phyloP scores from a whole-genome alignment of 2,797 vertebrate species.

The Aphelocoma californica region DNA sequence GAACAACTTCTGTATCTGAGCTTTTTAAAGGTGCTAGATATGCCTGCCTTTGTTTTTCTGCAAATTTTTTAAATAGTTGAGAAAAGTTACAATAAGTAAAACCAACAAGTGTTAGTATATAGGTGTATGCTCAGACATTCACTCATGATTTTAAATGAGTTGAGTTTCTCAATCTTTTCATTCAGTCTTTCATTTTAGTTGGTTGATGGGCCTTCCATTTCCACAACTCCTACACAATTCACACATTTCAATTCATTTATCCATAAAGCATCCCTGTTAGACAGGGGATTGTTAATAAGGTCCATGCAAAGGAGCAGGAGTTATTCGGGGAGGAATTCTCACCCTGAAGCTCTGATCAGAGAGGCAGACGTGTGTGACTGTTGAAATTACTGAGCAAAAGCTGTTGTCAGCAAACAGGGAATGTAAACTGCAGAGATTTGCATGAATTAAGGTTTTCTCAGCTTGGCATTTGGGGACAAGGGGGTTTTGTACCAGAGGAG shows the following conservation, averaged over 20 bases:
- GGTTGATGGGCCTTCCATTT: background rate
- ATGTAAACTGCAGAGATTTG: background rate
- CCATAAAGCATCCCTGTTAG: background rate
- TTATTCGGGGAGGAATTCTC: background rate
- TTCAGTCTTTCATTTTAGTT: background rate
- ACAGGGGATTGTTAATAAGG: accelerated
- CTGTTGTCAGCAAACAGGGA: background rate
- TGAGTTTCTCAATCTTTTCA: background rate
- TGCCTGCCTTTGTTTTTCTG: background rate
- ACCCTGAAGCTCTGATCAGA: background rate
- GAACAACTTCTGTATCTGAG: background rate
- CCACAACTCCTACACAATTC: background rate
- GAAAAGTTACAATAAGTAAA: background rate
- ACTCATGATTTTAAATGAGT: background rate
- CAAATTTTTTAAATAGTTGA: background rate
- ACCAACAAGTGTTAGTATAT: background rate
- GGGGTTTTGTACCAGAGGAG: background rate
- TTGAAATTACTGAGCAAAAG: background rate
- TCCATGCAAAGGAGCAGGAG: background rate
- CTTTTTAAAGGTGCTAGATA: background rate
- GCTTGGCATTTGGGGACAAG: background rate
- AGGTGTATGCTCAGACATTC: background rate
- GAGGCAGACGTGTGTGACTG: background rate
- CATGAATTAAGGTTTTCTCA: background rate
- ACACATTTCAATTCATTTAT: background rate